A percentile compares a stretch with the other conserved stretches of the same genome.
phyloP scores from a whole-genome alignment of 2,113 vertebrate genomes.

The human (Homo sapiens) region GRCh38 chr11:95835501-95836000 shows the following conservation, averaged over 20 bases:
- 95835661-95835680: not conserved
- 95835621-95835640: not conserved
- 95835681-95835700: not conserved
- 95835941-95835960: not conserved
- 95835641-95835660: not conserved
- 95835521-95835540: rapidly evolving
- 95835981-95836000: not conserved
- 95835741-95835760: not conserved
- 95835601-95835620: not conserved
- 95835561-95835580: not conserved
- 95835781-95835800: not conserved
- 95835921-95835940: not conserved
- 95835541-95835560: not conserved
- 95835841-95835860: not conserved
- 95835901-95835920: not conserved
- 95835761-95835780: not conserved
- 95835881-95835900: not conserved
- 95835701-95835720: not conserved
- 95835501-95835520: not conserved
- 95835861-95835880: not conserved
- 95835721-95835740: not conserved
- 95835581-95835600: not conserved
- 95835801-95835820: not conserved
- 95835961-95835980: not conserved
- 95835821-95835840: not conserved